Evolutionary conservation across 2,113 vertebrate genomes (phyloP), one percentile per base, ranked within the genome.

Genomic region (Oostethus manadensis): DNA sequence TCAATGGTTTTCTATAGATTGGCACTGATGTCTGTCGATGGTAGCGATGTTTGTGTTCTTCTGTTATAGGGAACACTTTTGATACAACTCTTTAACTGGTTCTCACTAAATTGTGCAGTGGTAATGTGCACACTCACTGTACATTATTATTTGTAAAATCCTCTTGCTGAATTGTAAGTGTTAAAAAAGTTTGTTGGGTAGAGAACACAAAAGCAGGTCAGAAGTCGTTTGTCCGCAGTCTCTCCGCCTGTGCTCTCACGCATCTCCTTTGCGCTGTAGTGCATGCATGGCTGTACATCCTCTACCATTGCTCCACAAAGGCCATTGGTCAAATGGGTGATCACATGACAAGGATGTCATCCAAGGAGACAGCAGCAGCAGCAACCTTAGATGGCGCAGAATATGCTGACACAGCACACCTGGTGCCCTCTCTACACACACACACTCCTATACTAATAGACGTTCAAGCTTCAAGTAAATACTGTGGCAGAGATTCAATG

Each of bases 341-440:
- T 81, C 84, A 82, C 75, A 62, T 85, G 78, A 84, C 62, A 51
- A 38, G 44, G 21, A 70, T 73, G 65, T 71, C 68, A 74, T 61
- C 73, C 81, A 63, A 53, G 54, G 73, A 42, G 21, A 46, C 42
- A 48, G 67, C 58, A 58, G 49, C 42, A 48, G 67, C 58, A 58
- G 61, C 68, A 53, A 67, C 72, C 70, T 67, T 48, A 20, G 64
- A 73, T 60, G 72, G 62, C 23, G 58, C 61, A 42, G 54, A 74
- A 35, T 62, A 71, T 88, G 88, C 86, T 89, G 87, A 88, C 82
- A 83, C 71, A 83, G 87, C 87, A 83, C 80, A 86, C 80, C 78
- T 86, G 81, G 80, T 70, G 45, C 9, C 63, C 73, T 64, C 26
- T 14, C 13, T 33, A 23, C 48, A n/a, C 8, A 6, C 21, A 6